phyloP scores from a whole-genome alignment of 2,797 vertebrate species.

The Iguana delicatissima region DNA sequence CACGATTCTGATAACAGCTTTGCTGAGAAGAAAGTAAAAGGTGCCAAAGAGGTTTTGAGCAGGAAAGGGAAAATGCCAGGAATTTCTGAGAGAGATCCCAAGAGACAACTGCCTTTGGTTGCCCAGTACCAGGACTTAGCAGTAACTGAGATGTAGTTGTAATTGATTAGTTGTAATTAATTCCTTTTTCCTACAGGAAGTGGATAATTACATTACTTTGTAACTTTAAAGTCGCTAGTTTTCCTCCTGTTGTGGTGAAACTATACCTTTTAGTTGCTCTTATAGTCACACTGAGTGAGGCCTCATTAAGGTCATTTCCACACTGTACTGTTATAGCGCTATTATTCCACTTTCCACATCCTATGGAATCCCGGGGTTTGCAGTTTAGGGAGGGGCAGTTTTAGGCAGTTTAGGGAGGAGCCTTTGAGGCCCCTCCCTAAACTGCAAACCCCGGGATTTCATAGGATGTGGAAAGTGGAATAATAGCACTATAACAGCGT shows the following conservation, averaged over 20 bases:
- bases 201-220: not conserved
- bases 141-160: not conserved
- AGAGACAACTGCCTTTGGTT: not conserved
- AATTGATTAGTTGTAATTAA: not conserved
- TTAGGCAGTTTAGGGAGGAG: too few relatives aligned
- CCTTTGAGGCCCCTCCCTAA: too few relatives aligned
- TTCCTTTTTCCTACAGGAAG: not conserved
- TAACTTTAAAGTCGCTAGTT: not conserved
- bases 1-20: slow-evolving; percentile 16
- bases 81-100: not conserved
- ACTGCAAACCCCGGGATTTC: too few relatives aligned
- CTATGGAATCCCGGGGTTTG: too few relatives aligned
- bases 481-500: too few relatives aligned
- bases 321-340: too few relatives aligned
- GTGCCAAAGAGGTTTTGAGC: not conserved
- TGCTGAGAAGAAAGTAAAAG: slow-evolving; percentile 17
- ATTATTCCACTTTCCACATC: too few relatives aligned
- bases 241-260: not conserved
- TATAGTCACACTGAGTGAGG: not conserved
- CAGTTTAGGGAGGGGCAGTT: too few relatives aligned
- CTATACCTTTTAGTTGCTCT: not conserved
- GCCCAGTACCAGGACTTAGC: not conserved
- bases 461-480: too few relatives aligned
- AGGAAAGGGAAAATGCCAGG: not conserved
- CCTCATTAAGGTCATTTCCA: not conserved